Evolutionary conservation across 2,113 vertebrate genomes (phyloP).

Genomic region (Sander vitreus): DNA sequence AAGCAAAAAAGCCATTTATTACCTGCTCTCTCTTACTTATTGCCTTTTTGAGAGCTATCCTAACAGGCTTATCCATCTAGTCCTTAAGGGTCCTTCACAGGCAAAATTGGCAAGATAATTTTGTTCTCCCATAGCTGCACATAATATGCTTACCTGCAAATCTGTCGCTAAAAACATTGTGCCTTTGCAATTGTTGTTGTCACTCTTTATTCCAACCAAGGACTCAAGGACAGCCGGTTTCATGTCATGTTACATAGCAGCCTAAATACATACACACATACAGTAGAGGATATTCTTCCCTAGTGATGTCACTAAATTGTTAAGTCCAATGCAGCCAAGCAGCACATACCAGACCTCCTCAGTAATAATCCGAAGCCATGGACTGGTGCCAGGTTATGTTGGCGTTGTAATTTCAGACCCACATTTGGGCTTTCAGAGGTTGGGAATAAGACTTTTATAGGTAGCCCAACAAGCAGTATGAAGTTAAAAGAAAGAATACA

Average conservation of each 20-base stretch:
- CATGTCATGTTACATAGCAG: slow-evolving; percentile 11
- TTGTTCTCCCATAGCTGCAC: slow-evolving; percentile 53
- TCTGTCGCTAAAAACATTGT: slow-evolving; percentile 16
- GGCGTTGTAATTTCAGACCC: slow-evolving; percentile 44
- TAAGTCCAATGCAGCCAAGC: slow-evolving; percentile 42
- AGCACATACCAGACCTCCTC: slow-evolving; percentile 70
- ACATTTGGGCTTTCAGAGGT: slow-evolving; percentile 52
- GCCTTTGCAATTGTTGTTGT: slow-evolving; percentile 6
- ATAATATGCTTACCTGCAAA: slow-evolving; percentile 51
- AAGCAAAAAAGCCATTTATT: slow-evolving; percentile 74
- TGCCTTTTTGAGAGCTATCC: slow-evolving; percentile 74
- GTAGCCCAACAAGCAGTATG: neutral
- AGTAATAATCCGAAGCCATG: slow-evolving; percentile 65
- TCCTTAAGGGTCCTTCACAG: slow-evolving; percentile 72
- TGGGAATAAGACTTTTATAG: slow-evolving; percentile 22
- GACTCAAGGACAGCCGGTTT: slow-evolving; percentile 14
- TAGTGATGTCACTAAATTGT: slow-evolving; percentile 62
- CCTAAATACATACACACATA: slow-evolving; percentile 16
- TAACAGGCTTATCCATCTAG: slow-evolving; percentile 76
- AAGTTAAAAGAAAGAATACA: neutral
- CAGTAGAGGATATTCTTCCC: slow-evolving; percentile 40
- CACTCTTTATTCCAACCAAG: slow-evolving; percentile 13
- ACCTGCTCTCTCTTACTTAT: slow-evolving; percentile 69
- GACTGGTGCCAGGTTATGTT: slow-evolving; percentile 63
- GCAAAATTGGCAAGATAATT: slow-evolving; percentile 60